These are phyloP conservation scores for Alexandromys fortis DNA, from an alignment of 2,113 vertebrate species.

Conservation along the genomic window DNA sequence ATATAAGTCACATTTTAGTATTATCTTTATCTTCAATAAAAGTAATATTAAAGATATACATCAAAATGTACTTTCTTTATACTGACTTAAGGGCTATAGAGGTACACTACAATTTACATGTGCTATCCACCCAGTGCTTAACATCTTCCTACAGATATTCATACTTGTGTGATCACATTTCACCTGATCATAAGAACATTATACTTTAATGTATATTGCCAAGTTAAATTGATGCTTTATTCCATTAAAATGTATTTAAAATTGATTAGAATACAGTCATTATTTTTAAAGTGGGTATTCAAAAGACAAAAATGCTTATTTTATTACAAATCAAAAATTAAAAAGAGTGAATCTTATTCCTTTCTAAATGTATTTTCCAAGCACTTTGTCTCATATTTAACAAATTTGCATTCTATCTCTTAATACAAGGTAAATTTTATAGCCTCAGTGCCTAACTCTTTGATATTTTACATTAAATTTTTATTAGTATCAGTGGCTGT, in stretches of 20 bases:
- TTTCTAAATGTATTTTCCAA: neutral
- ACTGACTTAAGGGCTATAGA: neutral
- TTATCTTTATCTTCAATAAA: slow-evolving; percentile 34
- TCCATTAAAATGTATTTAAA: neutral
- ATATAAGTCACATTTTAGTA: slow-evolving; percentile 1
- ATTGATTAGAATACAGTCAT: neutral
- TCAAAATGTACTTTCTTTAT: slow-evolving; percentile 40
- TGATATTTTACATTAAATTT: neutral
- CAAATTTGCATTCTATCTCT: neutral
- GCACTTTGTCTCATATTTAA: neutral
- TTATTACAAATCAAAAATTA: neutral
- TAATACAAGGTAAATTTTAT: neutral
- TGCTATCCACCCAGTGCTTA: neutral
- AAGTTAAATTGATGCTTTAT: neutral
- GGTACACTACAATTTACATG: neutral
- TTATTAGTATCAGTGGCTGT: neutral
- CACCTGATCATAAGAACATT: neutral
- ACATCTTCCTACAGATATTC: neutral
- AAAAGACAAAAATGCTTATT: neutral
- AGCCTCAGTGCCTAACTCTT: no score
- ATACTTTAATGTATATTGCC: neutral
- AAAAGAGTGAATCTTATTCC: neutral
- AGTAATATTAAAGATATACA: slow-evolving; percentile 62
- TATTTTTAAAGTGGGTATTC: neutral
- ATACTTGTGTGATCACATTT: neutral